These are phyloP conservation scores for Polypedilum pembai DNA, from an alignment of 1,140 invertebrate species.

Conservation along the genomic window DNA sequence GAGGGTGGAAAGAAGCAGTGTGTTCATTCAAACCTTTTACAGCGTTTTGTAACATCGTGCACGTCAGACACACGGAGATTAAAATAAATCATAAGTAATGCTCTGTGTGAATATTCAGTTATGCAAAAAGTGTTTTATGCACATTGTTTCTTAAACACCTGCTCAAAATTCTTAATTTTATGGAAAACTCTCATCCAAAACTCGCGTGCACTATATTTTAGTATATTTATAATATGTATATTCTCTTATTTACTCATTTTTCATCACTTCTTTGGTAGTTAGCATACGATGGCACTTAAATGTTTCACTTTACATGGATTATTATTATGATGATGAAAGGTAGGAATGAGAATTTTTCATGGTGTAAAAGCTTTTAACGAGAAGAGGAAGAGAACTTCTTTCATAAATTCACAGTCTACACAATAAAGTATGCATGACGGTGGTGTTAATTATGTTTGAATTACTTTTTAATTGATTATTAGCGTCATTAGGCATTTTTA, in stretches of 20 bases:
- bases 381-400: too few relatives aligned
- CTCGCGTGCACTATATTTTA: not conserved
- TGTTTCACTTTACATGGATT: not conserved
- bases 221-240: not conserved
- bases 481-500: not conserved
- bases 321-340: slow-evolving; percentile 15
- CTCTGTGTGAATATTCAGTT: not conserved
- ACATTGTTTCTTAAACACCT: slow-evolving; percentile 28
- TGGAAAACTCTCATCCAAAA: not conserved
- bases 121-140: slow-evolving; percentile 27
- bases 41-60: not conserved
- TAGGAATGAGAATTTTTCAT: not conserved
- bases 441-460: slow-evolving; percentile 2
- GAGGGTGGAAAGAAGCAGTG: too few relatives aligned
- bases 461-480: slow-evolving; percentile 4
- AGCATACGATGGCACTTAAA: not conserved
- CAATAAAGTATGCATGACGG: not conserved
- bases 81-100: not conserved
- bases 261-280: not conserved
- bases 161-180: slow-evolving; percentile 25
- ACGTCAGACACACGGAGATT: slow-evolving; percentile 10
- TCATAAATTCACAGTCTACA: not conserved
- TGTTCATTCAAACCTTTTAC: too few relatives aligned
- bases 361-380: slow-evolving; percentile 4
- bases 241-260: not conserved